Conservation (phyloP, 2,888 invertebrate genomes). For the Microctonus aethiopoides region DNA sequence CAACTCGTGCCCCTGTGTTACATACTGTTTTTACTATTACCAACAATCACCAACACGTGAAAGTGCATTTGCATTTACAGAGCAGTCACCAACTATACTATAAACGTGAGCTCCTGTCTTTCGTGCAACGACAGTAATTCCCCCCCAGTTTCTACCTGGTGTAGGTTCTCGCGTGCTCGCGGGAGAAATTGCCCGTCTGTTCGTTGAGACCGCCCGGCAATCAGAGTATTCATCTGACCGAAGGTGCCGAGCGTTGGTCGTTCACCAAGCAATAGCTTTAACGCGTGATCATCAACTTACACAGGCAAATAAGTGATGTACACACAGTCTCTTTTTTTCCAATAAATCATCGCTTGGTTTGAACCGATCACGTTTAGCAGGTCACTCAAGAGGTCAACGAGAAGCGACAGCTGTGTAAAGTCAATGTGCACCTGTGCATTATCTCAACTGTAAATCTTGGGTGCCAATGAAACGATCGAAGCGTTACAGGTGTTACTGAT, state of each 20-base stretch:
- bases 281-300: slow-evolving; percentile 28
- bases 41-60: slow-evolving; percentile 59
- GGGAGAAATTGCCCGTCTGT: slow-evolving; percentile 48
- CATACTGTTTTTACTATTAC: background rate
- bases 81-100: slow-evolving; percentile 28
- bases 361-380: background rate
- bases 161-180: slow-evolving; percentile 37
- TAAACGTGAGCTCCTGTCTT: background rate
- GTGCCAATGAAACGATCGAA: background rate
- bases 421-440: slow-evolving; percentile 6
- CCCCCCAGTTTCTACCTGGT: slow-evolving; percentile 40
- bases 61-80: slow-evolving; percentile 54
- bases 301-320: background rate
- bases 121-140: slow-evolving; percentile 42
- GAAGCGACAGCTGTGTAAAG: slow-evolving; percentile 2
- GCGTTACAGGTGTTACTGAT: background rate
- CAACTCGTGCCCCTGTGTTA: background rate
- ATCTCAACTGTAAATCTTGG: background rate
- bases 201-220: slow-evolving; percentile 41
- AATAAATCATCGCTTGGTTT: background rate
- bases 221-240: slow-evolving; percentile 45
- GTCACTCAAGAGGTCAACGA: slow-evolving; percentile 4
- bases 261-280: background rate
- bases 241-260: slow-evolving; percentile 41
- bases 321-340: background rate